These are phyloP conservation scores for Epistrophe grossulariae DNA, from an alignment of 2,888 invertebrate genomes.

Conservation along the genomic window DNA sequence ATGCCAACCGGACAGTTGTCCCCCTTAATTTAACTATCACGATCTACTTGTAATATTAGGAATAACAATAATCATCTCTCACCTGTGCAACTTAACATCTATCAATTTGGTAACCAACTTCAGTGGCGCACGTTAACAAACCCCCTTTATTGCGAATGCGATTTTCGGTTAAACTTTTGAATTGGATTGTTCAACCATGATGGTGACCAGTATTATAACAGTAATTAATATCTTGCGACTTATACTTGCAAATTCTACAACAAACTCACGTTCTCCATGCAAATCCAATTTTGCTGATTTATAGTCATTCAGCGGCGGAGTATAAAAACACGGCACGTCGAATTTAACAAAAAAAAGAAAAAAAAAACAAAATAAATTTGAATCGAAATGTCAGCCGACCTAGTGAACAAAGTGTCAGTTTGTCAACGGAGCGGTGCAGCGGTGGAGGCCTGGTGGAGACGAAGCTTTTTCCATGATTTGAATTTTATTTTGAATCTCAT, in stretches of 20 bases:
- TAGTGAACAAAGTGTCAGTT: slow-evolving; percentile 66
- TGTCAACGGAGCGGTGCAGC: neutral
- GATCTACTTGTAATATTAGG: slow-evolving; percentile 60
- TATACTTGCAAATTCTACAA: slow-evolving; percentile 54
- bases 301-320: slow-evolving; percentile 51
- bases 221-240: slow-evolving; percentile 73
- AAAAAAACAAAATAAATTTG: slow-evolving; percentile 14
- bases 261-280: slow-evolving; percentile 72
- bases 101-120: slow-evolving; percentile 48
- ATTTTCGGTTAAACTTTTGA: slow-evolving; percentile 61
- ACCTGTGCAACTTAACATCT: slow-evolving; percentile 64
- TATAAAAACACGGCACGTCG: slow-evolving; percentile 28
- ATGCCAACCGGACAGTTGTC: neutral
- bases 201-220: slow-evolving; percentile 70
- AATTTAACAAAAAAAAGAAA: slow-evolving; percentile 22
- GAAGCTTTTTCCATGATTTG: slow-evolving; percentile 66
- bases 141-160: slow-evolving; percentile 36
- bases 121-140: slow-evolving; percentile 43
- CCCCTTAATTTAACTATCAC: slow-evolving; percentile 59
- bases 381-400: slow-evolving; percentile 64
- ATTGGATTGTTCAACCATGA: slow-evolving; percentile 70
- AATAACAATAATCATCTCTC: slow-evolving; percentile 69
- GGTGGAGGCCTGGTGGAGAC: slow-evolving; percentile 11
- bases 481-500: slow-evolving; percentile 69
- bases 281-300: slow-evolving; percentile 68